A percentile compares a stretch with the other conserved stretches of the same genome.
phyloP scores from a whole-genome alignment of 2,113 vertebrate genomes.

The Dasyprocta punctata region DNA sequence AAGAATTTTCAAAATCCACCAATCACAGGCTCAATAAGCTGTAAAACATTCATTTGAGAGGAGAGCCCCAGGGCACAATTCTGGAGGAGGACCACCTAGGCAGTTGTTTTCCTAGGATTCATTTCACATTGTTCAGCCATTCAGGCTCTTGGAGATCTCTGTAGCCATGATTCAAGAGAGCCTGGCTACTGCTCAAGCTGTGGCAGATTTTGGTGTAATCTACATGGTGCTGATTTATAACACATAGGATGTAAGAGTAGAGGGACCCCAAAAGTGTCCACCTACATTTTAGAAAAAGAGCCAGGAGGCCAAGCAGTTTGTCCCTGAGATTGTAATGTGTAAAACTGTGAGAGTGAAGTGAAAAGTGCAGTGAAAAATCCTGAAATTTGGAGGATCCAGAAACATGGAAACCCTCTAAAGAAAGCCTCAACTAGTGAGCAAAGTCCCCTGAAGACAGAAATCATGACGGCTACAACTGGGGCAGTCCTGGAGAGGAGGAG shows the following conservation, averaged over 20 bases:
- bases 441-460: background rate
- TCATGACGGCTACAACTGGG: background rate
- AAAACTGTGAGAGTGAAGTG: background rate
- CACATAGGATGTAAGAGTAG: background rate
- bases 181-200: background rate
- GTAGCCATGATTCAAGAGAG: background rate
- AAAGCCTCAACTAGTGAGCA: background rate
- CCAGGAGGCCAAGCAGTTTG: background rate
- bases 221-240: background rate
- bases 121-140: background rate
- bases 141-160: background rate
- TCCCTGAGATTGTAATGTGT: background rate
- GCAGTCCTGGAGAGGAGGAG: background rate
- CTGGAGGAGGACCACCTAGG: background rate
- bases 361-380: background rate
- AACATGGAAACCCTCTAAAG: background rate
- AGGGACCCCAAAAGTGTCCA: background rate
- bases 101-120: background rate
- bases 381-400: background rate
- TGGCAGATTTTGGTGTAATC: background rate
- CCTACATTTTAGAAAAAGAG: background rate
- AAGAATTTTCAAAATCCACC: background rate
- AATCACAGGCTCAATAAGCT: background rate
- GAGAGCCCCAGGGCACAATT: background rate
- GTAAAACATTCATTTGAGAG: background rate